Percentiles rank a stretch among this genome's conserved stretches.
Conservation (phyloP, 2,888 invertebrate genomes). For the Thymelicus sylvestris region DNA sequence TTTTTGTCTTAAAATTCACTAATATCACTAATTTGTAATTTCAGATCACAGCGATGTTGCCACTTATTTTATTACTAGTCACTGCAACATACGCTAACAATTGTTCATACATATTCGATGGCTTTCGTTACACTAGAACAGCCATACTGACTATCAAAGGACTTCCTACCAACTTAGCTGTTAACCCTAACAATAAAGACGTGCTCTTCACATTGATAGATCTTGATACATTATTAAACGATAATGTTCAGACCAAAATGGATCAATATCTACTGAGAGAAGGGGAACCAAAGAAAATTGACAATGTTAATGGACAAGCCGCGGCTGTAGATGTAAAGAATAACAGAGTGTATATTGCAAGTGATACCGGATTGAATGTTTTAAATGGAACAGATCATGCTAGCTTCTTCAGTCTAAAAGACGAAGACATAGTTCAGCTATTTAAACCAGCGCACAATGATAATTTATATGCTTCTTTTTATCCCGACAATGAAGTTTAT, state of each 20-base stretch:
- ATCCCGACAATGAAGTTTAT: slow-evolving; percentile 71
- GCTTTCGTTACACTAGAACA: slow-evolving; percentile 56
- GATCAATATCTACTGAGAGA: slow-evolving; percentile 71
- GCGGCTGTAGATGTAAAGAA: slow-evolving; percentile 66
- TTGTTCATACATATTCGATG: slow-evolving; percentile 63
- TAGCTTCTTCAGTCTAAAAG: slow-evolving; percentile 64
- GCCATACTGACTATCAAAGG: slow-evolving; percentile 71
- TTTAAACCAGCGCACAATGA: slow-evolving; percentile 63
- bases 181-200: slow-evolving; percentile 63
- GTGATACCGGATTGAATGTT: slow-evolving; percentile 66
- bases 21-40: slow-evolving; percentile 37
- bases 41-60: slow-evolving; percentile 57
- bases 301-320: slow-evolving; percentile 70
- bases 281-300: slow-evolving; percentile 65
- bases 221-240: slow-evolving; percentile 69
- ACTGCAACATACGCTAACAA: slow-evolving; percentile 59
- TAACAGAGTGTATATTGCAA: slow-evolving; percentile 69
- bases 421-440: slow-evolving; percentile 74
- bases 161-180: slow-evolving; percentile 71
- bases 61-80: slow-evolving; percentile 56
- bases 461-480: slow-evolving; percentile 67
- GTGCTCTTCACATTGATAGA: slow-evolving; percentile 74
- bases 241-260: slow-evolving; percentile 75
- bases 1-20: background rate
- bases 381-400: slow-evolving; percentile 65